Evolutionary conservation across 2,113 vertebrate genomes (phyloP).

Genomic region (Spea bombifrons): DNA sequence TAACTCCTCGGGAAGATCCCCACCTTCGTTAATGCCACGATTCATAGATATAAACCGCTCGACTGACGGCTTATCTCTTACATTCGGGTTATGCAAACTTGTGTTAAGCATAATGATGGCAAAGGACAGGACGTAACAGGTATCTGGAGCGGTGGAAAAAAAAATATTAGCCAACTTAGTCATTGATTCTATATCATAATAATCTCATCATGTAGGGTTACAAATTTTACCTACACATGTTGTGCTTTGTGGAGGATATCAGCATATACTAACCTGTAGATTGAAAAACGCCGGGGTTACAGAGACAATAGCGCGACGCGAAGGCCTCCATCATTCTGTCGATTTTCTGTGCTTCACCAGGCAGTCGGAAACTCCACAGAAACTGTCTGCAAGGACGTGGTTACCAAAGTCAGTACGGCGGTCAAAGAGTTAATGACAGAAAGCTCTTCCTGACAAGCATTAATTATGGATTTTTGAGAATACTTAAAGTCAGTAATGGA

Average conservation of each 20-base stretch:
- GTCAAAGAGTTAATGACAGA: no score
- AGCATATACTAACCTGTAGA: slow-evolving; percentile 80
- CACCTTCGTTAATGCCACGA: slow-evolving; percentile 94
- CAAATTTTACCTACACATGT: no score
- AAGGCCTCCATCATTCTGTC: slow-evolving; percentile 98
- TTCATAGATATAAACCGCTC: slow-evolving; percentile 98
- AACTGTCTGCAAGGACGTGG: slow-evolving; percentile 76
- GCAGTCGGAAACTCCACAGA: slow-evolving; percentile 95
- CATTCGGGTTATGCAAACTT: slow-evolving; percentile 96
- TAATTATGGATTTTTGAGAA: no score
- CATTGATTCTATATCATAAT: no score
- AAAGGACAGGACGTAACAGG: slow-evolving; percentile 93
- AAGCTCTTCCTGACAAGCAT: no score
- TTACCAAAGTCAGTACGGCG: no score
- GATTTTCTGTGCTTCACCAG: slow-evolving; percentile 96
- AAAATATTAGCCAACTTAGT: no score
- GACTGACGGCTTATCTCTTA: slow-evolving; percentile 90
- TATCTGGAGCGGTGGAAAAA: slow-evolving; percentile 72
- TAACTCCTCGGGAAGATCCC: slow-evolving; percentile 94
- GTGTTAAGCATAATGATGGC: slow-evolving; percentile 98
- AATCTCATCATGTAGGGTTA: no score
- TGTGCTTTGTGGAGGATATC: no score
- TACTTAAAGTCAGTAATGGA: no score
- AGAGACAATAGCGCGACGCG: slow-evolving; percentile 92
- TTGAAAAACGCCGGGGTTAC: slow-evolving; percentile 95